Evolutionary conservation across 2,113 vertebrate genomes (phyloP), one percentile per base, ranked within the genome.

Genomic region (Stigmatopora argus): DNA sequence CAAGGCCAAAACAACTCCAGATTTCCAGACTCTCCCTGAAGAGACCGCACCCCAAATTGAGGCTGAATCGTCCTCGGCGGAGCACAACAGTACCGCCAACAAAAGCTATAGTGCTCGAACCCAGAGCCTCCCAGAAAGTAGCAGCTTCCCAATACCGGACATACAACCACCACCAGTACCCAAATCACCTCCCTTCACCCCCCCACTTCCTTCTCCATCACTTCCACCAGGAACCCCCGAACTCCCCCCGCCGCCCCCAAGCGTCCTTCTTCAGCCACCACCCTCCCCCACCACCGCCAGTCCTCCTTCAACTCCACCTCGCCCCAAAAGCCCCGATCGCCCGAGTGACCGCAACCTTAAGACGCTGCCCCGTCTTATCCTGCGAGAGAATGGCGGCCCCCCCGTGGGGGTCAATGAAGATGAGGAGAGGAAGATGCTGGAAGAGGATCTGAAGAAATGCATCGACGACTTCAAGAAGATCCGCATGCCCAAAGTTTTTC

Each of bases 391-490:
- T 0, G 84, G 88, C 0, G 85, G 78, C 7, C 85, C 82, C 5
- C 65, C 73, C 0, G n/a, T 64, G 1, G 69, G 46, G 3, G 8
- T 55, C 14, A 83, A 86, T 2, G 83, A 85, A 5, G 88, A 91
- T 0, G 86, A 88, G 11, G 90, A 92, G 79, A 88, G 69, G 62
- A 91, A 89, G 74, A 21, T 89, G 70, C 70, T 92, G 81, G 90
- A 91, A 70, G 85, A 91, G 31, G 90, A 92, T 73, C 73, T 92
- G 18, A 91, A 90, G 71, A 91, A 90, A 74, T 92, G 91, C 78
- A 92, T 92, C 0, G 90, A 90, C 3, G 91, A 92, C 72, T 91
- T 90, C 62, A 88, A 80, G 69, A 92, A 85, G 76, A 92, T 92
- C 8, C 86, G 84, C 51, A 77, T 92, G 69, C 91, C 91, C 23